Percentiles rank a stretch among this genome's conserved stretches.
phyloP scores from a whole-genome alignment of 2,113 vertebrate species.

The Pongo abelii region DNA sequence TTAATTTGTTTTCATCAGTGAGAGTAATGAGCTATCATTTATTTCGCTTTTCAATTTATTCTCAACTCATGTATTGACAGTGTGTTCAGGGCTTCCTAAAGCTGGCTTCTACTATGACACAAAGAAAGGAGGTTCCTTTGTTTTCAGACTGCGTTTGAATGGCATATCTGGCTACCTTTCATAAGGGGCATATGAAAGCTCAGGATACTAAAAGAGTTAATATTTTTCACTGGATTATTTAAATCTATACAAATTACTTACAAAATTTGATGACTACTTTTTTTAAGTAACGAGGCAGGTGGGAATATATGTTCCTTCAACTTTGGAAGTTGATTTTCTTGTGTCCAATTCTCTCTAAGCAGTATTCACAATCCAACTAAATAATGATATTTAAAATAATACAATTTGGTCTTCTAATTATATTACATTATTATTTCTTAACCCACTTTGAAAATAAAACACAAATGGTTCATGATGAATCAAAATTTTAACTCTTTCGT shows the following conservation, averaged over 20 bases:
- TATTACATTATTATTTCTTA: background rate
- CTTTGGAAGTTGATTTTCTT: background rate
- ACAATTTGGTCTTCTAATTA: background rate
- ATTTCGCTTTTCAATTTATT: constrained; percentile 44
- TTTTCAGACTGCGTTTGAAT: background rate
- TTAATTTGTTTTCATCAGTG: constrained; percentile 53
- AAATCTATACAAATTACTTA: background rate
- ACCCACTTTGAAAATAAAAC: background rate
- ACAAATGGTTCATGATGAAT: background rate
- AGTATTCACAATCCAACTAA: constrained; percentile 6
- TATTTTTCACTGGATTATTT: background rate
- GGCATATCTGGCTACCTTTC: background rate
- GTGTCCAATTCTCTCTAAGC: background rate
- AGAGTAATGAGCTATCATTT: constrained; percentile 27
- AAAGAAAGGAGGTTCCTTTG: background rate
- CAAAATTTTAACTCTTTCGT: background rate
- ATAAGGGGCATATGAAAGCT: background rate
- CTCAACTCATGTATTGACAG: background rate
- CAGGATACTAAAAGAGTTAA: background rate
- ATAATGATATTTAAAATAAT: constrained; percentile 12
- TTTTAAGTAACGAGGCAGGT: background rate
- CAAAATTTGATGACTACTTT: background rate
- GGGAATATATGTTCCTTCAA: background rate
- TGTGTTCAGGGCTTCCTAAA: background rate
- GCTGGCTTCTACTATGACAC: background rate